These are phyloP conservation scores for Cololabis saira DNA, from an alignment of 2,113 vertebrate genomes.

Conservation along the genomic window DNA sequence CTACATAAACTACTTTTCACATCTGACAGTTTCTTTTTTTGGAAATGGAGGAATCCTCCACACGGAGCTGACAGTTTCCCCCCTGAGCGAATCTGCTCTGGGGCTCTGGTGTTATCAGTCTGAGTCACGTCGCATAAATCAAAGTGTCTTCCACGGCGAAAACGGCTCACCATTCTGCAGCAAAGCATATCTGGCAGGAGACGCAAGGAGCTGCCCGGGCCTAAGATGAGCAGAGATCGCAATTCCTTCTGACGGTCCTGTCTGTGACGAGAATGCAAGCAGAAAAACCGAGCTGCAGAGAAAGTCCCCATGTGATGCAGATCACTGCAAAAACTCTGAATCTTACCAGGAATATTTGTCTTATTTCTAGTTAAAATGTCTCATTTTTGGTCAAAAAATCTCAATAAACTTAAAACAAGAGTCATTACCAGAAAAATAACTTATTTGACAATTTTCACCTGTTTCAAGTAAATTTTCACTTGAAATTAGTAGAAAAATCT, in stretches of 20 bases:
- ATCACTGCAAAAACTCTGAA: no score
- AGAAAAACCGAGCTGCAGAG: slow-evolving; percentile 33
- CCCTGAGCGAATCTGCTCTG: slow-evolving; percentile 41
- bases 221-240: slow-evolving; percentile 3
- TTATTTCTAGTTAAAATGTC: no score
- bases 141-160: slow-evolving; percentile 40
- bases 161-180: slow-evolving; percentile 45
- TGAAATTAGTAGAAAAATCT: no score
- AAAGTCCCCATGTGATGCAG: slow-evolving; percentile 19
- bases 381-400: no score
- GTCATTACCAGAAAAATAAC: no score
- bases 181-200: slow-evolving; percentile 49
- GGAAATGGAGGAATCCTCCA: slow-evolving; percentile 17
- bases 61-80: slow-evolving; percentile 36
- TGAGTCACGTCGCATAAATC: slow-evolving; percentile 68
- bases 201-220: slow-evolving; percentile 9
- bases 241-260: slow-evolving; percentile 19
- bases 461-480: no score
- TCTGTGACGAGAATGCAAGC: slow-evolving; percentile 23
- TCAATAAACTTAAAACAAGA: no score
- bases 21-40: slow-evolving; percentile 13
- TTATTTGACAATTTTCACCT: no score
- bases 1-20: slow-evolving; percentile 13
- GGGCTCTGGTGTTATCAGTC: slow-evolving; percentile 61
- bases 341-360: no score